A percentile compares a stretch with the other conserved stretches of the same genome.
These are phyloP conservation scores for Panurus biarmicus DNA, from an alignment of 2,113 vertebrate species.

Conservation along the genomic window DNA sequence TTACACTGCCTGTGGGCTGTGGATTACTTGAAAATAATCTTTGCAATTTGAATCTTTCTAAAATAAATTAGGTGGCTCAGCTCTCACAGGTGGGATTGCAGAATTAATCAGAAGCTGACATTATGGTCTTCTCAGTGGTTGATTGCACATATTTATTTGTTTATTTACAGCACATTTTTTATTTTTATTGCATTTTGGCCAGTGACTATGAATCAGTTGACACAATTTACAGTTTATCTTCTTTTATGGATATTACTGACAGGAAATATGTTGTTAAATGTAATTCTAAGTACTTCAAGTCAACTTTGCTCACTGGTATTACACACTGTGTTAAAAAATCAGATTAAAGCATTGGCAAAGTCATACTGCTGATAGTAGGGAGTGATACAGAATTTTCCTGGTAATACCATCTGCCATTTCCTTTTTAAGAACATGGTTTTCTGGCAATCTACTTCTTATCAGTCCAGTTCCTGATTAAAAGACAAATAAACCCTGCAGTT, in stretches of 20 bases:
- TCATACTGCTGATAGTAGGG: neutral
- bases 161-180: neutral
- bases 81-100: neutral
- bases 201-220: neutral
- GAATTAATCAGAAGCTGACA: neutral
- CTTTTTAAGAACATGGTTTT: neutral
- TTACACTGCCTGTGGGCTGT: neutral
- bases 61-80: neutral
- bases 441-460: neutral
- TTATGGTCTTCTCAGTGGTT: neutral
- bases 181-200: neutral
- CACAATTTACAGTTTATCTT: neutral
- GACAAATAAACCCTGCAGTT: neutral
- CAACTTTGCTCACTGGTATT: neutral
- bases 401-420: constrained; percentile 23
- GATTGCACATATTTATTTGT: neutral
- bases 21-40: neutral
- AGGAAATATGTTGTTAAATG: neutral
- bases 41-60: neutral
- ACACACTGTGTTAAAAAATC: neutral
- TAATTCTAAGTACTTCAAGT: neutral
- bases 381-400: neutral
- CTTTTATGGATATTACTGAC: neutral
- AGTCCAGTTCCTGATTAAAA: constrained; percentile 10
- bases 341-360: neutral